Evolutionary conservation across 1,140 invertebrate genomes (phyloP).

Genomic region (Thrips palmi): DNA sequence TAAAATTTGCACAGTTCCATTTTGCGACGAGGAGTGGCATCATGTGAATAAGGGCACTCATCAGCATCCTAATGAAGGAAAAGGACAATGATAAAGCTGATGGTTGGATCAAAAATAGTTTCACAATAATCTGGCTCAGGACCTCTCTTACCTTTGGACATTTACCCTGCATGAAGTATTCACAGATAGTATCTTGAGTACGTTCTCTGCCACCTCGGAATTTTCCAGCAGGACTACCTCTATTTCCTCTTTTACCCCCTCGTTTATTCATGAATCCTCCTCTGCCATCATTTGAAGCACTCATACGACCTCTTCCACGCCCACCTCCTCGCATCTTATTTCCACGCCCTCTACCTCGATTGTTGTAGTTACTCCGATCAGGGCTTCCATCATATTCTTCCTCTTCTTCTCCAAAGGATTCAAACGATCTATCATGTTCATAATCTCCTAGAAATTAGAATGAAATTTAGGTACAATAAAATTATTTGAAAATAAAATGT

Average conservation of each 20-base stretch:
- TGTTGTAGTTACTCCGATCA: not conserved
- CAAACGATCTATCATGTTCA: no score
- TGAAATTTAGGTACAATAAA: no score
- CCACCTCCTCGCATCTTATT: not conserved
- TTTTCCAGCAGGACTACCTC: slow-evolving; percentile 15
- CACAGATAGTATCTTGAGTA: slow-evolving; percentile 46
- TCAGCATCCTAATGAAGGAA: slow-evolving; percentile 34
- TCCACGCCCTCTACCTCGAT: not conserved
- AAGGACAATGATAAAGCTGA: slow-evolving; percentile 10
- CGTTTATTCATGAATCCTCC: no score
- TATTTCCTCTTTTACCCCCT: slow-evolving; percentile 24
- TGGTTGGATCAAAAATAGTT: slow-evolving; percentile 1
- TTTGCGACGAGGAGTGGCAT: slow-evolving; percentile 61
- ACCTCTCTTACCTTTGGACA: slow-evolving; percentile 42
- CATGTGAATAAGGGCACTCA: slow-evolving; percentile 73
- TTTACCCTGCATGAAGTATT: slow-evolving; percentile 75
- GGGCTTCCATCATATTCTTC: no score
- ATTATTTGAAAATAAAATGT: no score
- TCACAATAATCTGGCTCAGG: not conserved
- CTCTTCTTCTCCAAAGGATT: no score
- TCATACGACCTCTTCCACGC: slow-evolving; percentile 4
- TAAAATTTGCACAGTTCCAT: slow-evolving; percentile 95
- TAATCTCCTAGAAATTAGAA: no score
- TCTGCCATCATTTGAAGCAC: slow-evolving; percentile 8
- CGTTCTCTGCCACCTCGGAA: slow-evolving; percentile 17